A percentile compares a stretch with the other conserved stretches of the same genome.
Evolutionary conservation across 2,888 invertebrate genomes (phyloP).

Genomic region (Neoaliturus tenellus): DNA sequence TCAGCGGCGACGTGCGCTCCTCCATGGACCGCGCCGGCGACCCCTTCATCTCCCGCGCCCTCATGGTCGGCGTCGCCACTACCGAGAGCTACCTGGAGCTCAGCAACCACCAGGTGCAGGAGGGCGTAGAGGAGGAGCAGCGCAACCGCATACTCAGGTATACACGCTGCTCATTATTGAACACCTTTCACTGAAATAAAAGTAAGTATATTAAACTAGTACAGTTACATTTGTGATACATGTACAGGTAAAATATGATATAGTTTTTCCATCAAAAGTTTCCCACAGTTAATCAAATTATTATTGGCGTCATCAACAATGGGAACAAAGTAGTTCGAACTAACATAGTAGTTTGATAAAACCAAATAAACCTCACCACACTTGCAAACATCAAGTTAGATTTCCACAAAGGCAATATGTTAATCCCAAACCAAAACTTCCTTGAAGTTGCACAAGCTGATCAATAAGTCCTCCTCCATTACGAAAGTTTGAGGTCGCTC

Average conservation of each 20-base stretch:
- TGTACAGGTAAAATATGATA: no score
- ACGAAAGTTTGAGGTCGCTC: background rate
- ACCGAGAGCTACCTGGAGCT: slow-evolving; percentile 74
- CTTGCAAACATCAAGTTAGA: no score
- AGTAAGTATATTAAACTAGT: no score
- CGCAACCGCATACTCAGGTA: slow-evolving; percentile 44
- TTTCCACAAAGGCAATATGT: slow-evolving; percentile 10
- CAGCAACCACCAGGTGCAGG: slow-evolving; percentile 16
- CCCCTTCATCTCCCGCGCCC: slow-evolving; percentile 81
- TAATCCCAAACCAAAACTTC: background rate
- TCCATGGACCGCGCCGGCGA: slow-evolving; percentile 83
- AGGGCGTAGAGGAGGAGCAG: slow-evolving; percentile 47
- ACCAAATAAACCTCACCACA: no score
- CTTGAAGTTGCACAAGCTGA: background rate
- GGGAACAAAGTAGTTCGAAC: no score
- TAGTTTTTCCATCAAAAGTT: no score
- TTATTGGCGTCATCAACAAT: no score
- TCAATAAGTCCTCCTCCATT: background rate
- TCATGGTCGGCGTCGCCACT: slow-evolving; percentile 84
- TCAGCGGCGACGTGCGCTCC: slow-evolving; percentile 76
- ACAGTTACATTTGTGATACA: no score
- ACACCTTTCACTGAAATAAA: no score
- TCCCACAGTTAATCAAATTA: no score
- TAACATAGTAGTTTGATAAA: no score
- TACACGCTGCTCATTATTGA: no score